A percentile compares a stretch with the other conserved stretches of the same genome.
These are phyloP conservation scores for Paramormyrops kingsleyae DNA, from an alignment of 2,113 vertebrate species.

Conservation along the genomic window DNA sequence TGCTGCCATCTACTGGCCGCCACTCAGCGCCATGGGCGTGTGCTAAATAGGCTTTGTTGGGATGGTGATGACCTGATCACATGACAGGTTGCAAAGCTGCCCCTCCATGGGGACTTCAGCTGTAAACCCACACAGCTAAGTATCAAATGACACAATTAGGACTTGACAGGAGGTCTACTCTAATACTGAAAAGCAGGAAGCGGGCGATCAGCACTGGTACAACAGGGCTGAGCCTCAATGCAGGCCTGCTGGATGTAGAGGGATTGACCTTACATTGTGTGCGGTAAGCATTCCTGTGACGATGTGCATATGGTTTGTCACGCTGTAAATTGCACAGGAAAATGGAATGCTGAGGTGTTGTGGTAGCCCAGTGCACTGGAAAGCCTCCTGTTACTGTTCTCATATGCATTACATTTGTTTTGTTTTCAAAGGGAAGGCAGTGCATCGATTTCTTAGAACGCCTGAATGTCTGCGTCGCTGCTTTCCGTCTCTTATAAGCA, in stretches of 20 bases:
- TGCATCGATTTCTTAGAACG: constrained; percentile 2
- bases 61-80: neutral
- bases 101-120: neutral
- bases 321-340: constrained; percentile 19
- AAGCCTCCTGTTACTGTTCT: neutral
- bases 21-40: neutral
- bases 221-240: constrained; percentile 22
- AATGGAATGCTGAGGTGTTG: constrained; percentile 31
- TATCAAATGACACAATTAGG: neutral
- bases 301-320: constrained; percentile 17
- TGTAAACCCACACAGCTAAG: neutral
- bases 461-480: neutral
- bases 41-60: neutral
- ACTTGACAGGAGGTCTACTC: neutral
- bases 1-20: neutral
- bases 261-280: constrained; percentile 31
- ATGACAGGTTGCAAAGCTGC: neutral
- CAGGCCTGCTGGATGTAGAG: constrained; percentile 21
- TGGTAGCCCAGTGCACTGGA: constrained; percentile 2
- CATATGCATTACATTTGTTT: constrained; percentile 8
- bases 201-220: constrained; percentile 20
- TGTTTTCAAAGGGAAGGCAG: neutral
- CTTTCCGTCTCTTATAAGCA: neutral
- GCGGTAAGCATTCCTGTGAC: constrained; percentile 24
- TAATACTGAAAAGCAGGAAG: constrained; percentile 17